Evolutionary conservation across 37 sponge, comb jelly and placozoan species (phyloP).

Genomic region (Amphimedon queenslandica): DNA sequence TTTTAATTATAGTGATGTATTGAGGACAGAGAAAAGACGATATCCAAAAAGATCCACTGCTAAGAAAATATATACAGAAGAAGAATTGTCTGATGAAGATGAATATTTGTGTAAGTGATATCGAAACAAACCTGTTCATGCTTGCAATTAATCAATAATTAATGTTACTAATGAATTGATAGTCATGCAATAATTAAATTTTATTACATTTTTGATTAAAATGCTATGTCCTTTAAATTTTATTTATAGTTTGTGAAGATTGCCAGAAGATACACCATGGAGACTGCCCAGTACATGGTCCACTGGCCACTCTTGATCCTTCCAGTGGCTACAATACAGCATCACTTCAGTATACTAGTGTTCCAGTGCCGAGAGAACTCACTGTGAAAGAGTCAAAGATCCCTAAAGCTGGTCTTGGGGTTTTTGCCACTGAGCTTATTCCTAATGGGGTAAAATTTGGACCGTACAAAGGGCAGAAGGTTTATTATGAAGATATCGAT

Average conservation of each 20-base stretch:
- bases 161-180: no score
- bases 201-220: no score
- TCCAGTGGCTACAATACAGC: conserved; percentile 28
- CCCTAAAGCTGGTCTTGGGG: conserved; percentile 61
- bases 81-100: conserved; percentile 62
- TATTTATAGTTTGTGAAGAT: conserved; percentile 62
- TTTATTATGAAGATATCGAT: conserved; percentile 25
- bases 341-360: conserved; percentile 21
- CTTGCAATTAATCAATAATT: not conserved
- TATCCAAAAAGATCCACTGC: conserved; percentile 6
- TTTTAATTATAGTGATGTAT: no score
- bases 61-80: conserved; percentile 31
- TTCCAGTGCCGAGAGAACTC: conserved; percentile 64
- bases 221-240: not conserved
- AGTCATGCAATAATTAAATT: no score
- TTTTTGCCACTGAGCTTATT: conserved; percentile 56
- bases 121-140: not conserved
- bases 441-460: conserved; percentile 47
- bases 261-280: conserved; percentile 44
- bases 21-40: no score
- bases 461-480: conserved; percentile 52
- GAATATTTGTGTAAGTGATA: conserved; percentile 62
- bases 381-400: conserved; percentile 57
- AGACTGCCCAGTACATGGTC: conserved; percentile 59
- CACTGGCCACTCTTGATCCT: conserved; percentile 38